Evolutionary conservation across 2,113 vertebrate species (phyloP).

Genomic region (Neodontobutis hainanensis): DNA sequence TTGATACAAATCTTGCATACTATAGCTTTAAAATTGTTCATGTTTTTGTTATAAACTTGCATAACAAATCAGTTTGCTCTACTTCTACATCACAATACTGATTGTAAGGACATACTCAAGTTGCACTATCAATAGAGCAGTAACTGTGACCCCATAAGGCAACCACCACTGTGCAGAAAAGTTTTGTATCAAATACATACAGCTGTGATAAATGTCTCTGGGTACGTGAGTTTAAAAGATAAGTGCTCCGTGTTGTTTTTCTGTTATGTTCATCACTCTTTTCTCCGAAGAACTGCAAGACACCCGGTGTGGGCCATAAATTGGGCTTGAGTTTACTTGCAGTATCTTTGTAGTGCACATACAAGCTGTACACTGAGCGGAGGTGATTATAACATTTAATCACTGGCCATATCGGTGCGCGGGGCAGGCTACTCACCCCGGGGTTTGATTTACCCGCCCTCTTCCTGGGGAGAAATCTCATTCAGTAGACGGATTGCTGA

Average conservation of each 20-base stretch:
- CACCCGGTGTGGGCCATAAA: constrained; percentile 36
- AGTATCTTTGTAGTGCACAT: constrained; percentile 19
- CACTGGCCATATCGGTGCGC: constrained; percentile 52
- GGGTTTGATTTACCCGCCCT: constrained; percentile 81
- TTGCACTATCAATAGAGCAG: background rate
- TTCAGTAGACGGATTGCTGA: constrained; percentile 80
- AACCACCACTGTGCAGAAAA: background rate
- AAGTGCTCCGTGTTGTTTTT: constrained; percentile 5
- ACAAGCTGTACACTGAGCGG: constrained; percentile 57
- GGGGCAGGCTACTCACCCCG: constrained; percentile 65
- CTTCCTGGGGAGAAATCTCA: constrained; percentile 76
- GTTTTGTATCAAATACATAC: background rate
- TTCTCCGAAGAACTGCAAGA: constrained; percentile 31
- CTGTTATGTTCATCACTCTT: constrained; percentile 2
- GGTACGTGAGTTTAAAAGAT: constrained; percentile 5
- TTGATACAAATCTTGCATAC: too few relatives aligned
- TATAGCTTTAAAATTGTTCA: too few relatives aligned
- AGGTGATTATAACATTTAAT: constrained; percentile 75
- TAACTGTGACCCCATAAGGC: constrained; percentile 5
- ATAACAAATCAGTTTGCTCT: too few relatives aligned
- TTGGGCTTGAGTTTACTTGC: constrained; percentile 12
- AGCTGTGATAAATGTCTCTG: background rate
- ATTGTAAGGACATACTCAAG: constrained; percentile 2
- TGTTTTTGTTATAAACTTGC: too few relatives aligned
- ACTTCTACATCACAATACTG: background rate